phyloP scores from a whole-genome alignment of 2,888 invertebrate genomes.

The Drosophila infuscata region DNA sequence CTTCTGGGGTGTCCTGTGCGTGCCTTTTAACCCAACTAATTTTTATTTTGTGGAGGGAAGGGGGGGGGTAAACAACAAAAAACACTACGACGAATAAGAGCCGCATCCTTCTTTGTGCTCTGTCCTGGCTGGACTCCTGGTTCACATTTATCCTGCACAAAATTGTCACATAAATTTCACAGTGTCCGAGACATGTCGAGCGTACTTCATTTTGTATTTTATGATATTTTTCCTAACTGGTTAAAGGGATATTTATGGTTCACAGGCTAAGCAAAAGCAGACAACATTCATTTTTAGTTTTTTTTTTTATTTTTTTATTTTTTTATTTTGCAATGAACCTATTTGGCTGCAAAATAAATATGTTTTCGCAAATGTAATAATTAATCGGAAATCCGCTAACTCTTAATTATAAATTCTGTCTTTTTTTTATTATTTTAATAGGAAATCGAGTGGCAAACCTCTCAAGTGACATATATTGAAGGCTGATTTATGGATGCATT shows the following conservation, averaged over 20 bases:
- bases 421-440: background rate
- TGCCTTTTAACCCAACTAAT: constrained; percentile 78
- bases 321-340: background rate
- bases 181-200: constrained; percentile 76
- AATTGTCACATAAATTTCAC: constrained; percentile 78
- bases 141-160: constrained; percentile 74
- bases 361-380: background rate
- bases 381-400: constrained; percentile 3
- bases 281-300: constrained; percentile 14
- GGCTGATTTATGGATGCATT: constrained; percentile 34
- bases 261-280: constrained; percentile 18
- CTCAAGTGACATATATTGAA: background rate
- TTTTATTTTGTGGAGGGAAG: constrained; percentile 29
- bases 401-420: background rate
- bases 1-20: constrained; percentile 34
- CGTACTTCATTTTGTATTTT: constrained; percentile 80
- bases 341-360: background rate
- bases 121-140: constrained; percentile 1
- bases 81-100: constrained; percentile 23
- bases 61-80: constrained; percentile 4
- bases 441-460: background rate
- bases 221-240: constrained; percentile 76
- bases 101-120: constrained; percentile 41
- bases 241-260: constrained; percentile 67
- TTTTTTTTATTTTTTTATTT: constrained; percentile 3